These are phyloP conservation scores for Aurelia coerulea DNA, from an alignment of 30 jellyfish, hydroid and myxozoan genomes.

Conservation along the genomic window DNA sequence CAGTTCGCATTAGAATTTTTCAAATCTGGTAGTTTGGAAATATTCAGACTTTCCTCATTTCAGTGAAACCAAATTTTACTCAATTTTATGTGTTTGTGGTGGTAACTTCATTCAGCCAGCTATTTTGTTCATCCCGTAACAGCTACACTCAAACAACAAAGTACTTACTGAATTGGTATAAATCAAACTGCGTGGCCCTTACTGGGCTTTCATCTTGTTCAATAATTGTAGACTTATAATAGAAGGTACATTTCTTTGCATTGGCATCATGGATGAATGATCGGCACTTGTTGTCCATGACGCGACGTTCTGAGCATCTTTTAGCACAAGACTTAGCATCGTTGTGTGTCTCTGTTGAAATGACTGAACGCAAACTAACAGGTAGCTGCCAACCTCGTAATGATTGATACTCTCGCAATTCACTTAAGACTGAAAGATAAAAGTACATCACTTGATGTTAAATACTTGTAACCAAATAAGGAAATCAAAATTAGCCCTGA, in stretches of 20 bases:
- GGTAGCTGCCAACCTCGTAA: constrained; percentile 78
- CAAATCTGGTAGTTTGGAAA: too few species aligned
- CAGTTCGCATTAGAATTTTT: too few species aligned
- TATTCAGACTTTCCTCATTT: too few species aligned
- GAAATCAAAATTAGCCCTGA: too few species aligned
- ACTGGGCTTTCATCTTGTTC: constrained; percentile 48
- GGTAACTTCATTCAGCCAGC: too few species aligned
- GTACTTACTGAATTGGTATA: constrained; percentile 79
- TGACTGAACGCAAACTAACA: constrained; percentile 33
- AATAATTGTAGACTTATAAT: constrained; percentile 53
- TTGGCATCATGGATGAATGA: constrained; percentile 61
- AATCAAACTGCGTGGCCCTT: constrained; percentile 50
- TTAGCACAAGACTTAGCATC: constrained; percentile 52
- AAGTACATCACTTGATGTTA: too few species aligned
- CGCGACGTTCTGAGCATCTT: constrained; percentile 34
- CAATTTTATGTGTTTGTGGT: too few species aligned
- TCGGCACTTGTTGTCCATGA: constrained; percentile 61
- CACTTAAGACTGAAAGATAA: constrained; percentile 57
- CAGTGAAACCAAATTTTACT: too few species aligned
- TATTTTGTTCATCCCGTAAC: too few species aligned
- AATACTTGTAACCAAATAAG: too few species aligned
- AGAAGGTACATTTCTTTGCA: constrained; percentile 57
- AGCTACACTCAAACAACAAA: too few species aligned
- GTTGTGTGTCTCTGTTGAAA: constrained; percentile 16
- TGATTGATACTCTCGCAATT: constrained; percentile 69